Percentiles rank a stretch among this genome's conserved stretches.
Evolutionary conservation across 2,888 invertebrate species (phyloP).

Genomic region (Ctena decussata): DNA sequence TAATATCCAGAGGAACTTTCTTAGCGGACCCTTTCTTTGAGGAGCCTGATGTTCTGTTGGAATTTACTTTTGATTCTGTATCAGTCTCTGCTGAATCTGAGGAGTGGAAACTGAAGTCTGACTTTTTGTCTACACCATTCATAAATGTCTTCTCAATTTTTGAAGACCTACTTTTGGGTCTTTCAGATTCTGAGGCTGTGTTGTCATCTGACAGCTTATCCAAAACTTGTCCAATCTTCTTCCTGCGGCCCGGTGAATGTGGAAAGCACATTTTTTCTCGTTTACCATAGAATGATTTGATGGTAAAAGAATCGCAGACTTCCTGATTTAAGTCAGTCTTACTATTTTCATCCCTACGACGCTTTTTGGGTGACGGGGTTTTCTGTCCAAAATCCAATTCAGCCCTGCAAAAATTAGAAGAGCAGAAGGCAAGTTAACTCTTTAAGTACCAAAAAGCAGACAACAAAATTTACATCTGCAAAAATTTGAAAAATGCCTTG

Average conservation of each 20-base stretch:
- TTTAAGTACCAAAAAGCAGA: no score
- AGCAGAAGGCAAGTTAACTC: no score
- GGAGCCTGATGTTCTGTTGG: neutral
- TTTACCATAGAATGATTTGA: slow-evolving; percentile 77
- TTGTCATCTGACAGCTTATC: slow-evolving; percentile 59
- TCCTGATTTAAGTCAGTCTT: neutral
- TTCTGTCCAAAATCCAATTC: slow-evolving; percentile 57
- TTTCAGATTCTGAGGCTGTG: slow-evolving; percentile 49
- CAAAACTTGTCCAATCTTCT: slow-evolving; percentile 53
- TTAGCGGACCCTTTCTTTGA: neutral
- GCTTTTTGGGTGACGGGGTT: slow-evolving; percentile 54
- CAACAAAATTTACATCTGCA: no score
- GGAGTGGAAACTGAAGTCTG: slow-evolving; percentile 55
- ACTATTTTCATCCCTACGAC: neutral
- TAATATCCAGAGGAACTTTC: slow-evolving; percentile 43
- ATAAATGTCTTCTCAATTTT: neutral
- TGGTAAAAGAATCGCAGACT: slow-evolving; percentile 64
- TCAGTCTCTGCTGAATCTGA: slow-evolving; percentile 53
- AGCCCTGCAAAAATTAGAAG: slow-evolving; percentile 34
- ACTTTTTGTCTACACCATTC: neutral
- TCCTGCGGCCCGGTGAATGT: slow-evolving; percentile 68
- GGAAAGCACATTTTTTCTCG: slow-evolving; percentile 67
- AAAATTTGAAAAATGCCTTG: no score
- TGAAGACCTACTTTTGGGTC: neutral
- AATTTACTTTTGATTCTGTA: neutral